Evolutionary conservation across 2,888 invertebrate genomes (phyloP), one percentile per base, ranked within the genome.

Genomic region (Diachrysia chrysitis): DNA sequence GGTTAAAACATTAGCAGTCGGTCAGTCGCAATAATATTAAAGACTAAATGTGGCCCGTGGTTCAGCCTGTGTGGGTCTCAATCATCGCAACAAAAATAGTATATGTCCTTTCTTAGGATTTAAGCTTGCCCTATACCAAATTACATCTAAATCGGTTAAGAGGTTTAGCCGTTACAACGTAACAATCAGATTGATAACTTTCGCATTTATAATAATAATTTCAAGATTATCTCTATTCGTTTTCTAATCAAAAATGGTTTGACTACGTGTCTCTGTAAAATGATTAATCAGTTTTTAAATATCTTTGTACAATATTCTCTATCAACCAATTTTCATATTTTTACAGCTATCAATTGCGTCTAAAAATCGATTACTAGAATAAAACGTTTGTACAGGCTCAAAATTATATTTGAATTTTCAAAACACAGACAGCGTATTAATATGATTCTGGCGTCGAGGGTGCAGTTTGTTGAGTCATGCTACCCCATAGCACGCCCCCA

Each of bases 401-500:
- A 62, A 71, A 21, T 51, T 12, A 51, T 46, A 67, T 53, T 66
- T 37, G 61, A 66, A 23, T 69, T 42, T 62, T 25, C 54, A 58
- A 69, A 71, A 59, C 14, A 58, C 25, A 37, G 58, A 53, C 58
- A 14, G 46, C 56, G 69, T 67, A 71, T 66, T 54, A 69, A 69
- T 75, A 42, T 29, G 32, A 78, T 69, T 77, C 35, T 56, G 51
- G 58, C 65, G 63, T 58, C 42, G 66, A 81, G 82, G 83, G 78
- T 79, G 83, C 71, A 77, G 67, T 66, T 29, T 60, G 60, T 61
- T 83, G 83, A 83, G 63, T 83, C 83, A 83, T 72, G 48, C 66
- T 65, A 32, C 62, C 73, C 78, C 78, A 81, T 61, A 66, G 80
- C 73, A 48, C 76, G 54, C 81, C 74, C n/a, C 77, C 67, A 69